Evolutionary conservation across 2,888 invertebrate species (phyloP).

Genomic region (Dolichopus griseipennis): DNA sequence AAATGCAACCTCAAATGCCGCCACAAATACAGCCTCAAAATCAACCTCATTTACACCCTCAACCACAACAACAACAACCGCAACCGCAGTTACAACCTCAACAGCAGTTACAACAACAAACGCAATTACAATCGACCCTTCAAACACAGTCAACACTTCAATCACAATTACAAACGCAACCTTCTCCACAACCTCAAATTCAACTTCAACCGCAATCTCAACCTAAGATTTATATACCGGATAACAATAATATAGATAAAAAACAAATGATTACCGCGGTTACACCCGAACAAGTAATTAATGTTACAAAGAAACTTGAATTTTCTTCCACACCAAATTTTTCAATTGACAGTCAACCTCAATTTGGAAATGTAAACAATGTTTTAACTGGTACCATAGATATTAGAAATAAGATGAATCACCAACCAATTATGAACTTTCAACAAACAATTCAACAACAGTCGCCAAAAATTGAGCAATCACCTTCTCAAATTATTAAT

Average conservation of each 20-base stretch:
- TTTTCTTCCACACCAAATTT: background rate
- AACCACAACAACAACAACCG: slow-evolving; percentile 15
- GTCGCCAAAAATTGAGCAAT: background rate
- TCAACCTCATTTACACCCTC: slow-evolving; percentile 20
- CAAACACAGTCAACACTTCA: slow-evolving; percentile 13
- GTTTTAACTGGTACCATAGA: background rate
- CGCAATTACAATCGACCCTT: background rate
- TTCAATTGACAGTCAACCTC: background rate
- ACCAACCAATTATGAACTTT: background rate
- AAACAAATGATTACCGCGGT: background rate
- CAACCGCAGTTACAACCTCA: background rate
- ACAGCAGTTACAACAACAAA: background rate
- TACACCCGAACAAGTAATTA: background rate
- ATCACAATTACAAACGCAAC: slow-evolving; percentile 12
- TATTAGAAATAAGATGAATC: background rate
- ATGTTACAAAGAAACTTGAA: background rate
- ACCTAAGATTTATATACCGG: background rate
- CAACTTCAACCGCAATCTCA: slow-evolving; percentile 18
- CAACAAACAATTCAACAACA: background rate
- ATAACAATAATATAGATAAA: background rate
- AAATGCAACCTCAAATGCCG: background rate
- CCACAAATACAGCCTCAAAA: background rate
- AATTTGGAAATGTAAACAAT: background rate
- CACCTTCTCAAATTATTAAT: background rate
- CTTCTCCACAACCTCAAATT: slow-evolving; percentile 14